A percentile compares a stretch with the other conserved stretches of the same genome.
Evolutionary conservation across 2,888 invertebrate species (phyloP).

Genomic region (Sarcophaga carnaria): DNA sequence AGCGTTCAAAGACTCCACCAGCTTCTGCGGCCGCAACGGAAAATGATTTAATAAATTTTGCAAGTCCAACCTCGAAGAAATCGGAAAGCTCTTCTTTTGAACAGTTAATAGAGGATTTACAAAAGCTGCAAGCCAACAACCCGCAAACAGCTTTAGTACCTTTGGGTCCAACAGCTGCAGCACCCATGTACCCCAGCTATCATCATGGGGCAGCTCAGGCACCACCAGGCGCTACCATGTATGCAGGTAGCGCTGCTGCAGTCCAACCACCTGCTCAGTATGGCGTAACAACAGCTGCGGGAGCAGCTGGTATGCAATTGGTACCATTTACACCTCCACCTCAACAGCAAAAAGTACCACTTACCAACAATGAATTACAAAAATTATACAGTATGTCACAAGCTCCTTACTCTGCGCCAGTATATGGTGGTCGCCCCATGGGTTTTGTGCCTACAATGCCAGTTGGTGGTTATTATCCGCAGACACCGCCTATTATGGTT

Average conservation of each 20-base stretch:
- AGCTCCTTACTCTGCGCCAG: slow-evolving; percentile 60
- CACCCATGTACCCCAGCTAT: slow-evolving; percentile 66
- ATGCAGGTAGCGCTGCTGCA: slow-evolving; percentile 63
- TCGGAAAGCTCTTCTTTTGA: slow-evolving; percentile 84
- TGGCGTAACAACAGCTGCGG: slow-evolving; percentile 69
- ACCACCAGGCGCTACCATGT: slow-evolving; percentile 41
- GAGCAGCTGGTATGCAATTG: slow-evolving; percentile 75
- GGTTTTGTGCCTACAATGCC: slow-evolving; percentile 65
- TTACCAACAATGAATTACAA: slow-evolving; percentile 79
- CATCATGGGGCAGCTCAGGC: slow-evolving; percentile 47
- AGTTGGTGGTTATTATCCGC: slow-evolving; percentile 42
- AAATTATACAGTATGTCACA: slow-evolving; percentile 79
- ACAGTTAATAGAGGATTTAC: slow-evolving; percentile 84
- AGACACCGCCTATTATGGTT: slow-evolving; percentile 45
- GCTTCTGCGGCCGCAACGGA: slow-evolving; percentile 72
- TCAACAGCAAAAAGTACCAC: slow-evolving; percentile 77
- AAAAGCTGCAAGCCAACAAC: slow-evolving; percentile 79
- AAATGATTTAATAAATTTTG: slow-evolving; percentile 88
- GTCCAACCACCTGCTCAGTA: slow-evolving; percentile 66
- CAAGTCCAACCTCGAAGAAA: slow-evolving; percentile 84
- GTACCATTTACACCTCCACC: slow-evolving; percentile 77
- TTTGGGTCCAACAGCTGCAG: slow-evolving; percentile 74
- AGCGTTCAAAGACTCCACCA: slow-evolving; percentile 76
- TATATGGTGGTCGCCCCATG: slow-evolving; percentile 62
- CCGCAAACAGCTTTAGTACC: slow-evolving; percentile 75